Evolutionary conservation across 1,140 invertebrate genomes (phyloP), one percentile per base, ranked within the genome.

Genomic region (Solenopsis invicta): DNA sequence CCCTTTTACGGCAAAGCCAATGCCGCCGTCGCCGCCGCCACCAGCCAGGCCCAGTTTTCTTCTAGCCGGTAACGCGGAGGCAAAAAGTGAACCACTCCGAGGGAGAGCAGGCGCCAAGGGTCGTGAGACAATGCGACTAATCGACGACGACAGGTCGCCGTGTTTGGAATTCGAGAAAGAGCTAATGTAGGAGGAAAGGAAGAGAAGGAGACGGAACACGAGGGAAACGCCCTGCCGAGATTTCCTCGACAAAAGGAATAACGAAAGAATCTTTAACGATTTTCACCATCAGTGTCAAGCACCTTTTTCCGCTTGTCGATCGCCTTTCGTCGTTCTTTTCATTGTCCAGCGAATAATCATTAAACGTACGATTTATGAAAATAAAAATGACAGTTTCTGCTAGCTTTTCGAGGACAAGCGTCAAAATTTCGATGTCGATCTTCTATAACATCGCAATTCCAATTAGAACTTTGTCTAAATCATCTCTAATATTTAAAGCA

Each of bases 71-170:
- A 48, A 81, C 24, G 4, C n/a, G 24, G 29, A 21, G n/a, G 62
- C 56, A 88, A 86, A 89, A 89, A 89, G 59, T 54, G 69, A 50
- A 77, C 50, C 82, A 76, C 67, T 75, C n/a, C 45, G 54, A 45
- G 61, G 56, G 85, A 59, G 74, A 56, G 75, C 74, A 87, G 92
- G 89, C 92, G 92, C 86, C 86, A 89, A 86, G 50, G 80, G 82
- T 80, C 87, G 75, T 61, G 86, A 88, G 90, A 93, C 91, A 92
- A 90, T 93, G 85, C 85, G 88, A 91, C 90, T 91, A 92, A 92
- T 92, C 92, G 89, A 91, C 85, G 52, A 75, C 86, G 86, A 89
- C 89, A 85, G 82, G 76, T 88, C 67, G n/a, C 45, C 77, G 76
- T 82, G 85, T 82, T 88, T 37, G 84, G 87, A 90, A 87, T 88